These are phyloP conservation scores for Microctenopoma steveboyesi DNA, from an alignment of 2,797 vertebrate species.

Conservation along the genomic window DNA sequence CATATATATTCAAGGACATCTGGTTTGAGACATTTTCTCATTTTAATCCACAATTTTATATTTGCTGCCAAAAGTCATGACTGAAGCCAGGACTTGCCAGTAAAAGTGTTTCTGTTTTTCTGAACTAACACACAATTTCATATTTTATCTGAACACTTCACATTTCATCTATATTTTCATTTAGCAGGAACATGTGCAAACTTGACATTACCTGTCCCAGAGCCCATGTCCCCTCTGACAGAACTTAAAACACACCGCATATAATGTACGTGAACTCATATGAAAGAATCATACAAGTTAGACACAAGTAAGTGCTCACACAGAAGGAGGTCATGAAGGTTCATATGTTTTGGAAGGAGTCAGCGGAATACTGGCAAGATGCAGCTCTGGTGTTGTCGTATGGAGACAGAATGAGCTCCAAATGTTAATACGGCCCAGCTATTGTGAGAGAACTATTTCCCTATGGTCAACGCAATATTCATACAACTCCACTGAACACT, in stretches of 20 bases:
- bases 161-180: neutral
- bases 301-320: neutral
- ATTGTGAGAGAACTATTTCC: neutral
- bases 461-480: neutral
- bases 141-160: neutral
- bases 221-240: too few species aligned
- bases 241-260: neutral
- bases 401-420: slow-evolving; percentile 4
- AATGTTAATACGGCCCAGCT: slow-evolving; percentile 6
- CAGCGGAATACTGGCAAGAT: neutral
- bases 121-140: neutral
- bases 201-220: too few species aligned
- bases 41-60: neutral
- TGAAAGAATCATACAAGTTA: slow-evolving; percentile 2
- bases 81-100: neutral
- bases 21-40: neutral
- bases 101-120: neutral
- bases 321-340: neutral
- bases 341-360: neutral
- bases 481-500: neutral
- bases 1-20: neutral
- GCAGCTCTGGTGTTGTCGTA: neutral
- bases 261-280: neutral
- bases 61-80: neutral
- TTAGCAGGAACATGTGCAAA: too few species aligned